Base-by-base conservation (phyloP, 2,113 vertebrate genomes). In the Heterochromis multidens region DNA sequence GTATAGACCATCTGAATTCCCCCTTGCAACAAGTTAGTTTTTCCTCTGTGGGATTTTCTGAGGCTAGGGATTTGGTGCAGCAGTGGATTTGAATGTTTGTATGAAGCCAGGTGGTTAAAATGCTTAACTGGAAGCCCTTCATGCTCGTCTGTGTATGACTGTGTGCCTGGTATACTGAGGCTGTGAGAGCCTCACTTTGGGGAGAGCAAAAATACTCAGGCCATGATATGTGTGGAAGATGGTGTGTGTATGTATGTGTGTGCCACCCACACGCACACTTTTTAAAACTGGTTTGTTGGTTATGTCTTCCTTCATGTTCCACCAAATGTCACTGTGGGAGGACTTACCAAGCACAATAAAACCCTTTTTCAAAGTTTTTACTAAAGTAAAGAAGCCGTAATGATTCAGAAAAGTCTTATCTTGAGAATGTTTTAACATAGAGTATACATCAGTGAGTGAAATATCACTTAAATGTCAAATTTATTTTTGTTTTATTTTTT, bases 141-240 rank as follows among this genome's bases (percentile, higher is more conserved):
- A 80, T 80, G 79, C 67, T 82, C 43, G 37, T 86, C 23, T 79
- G 65, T 88, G 82, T 86, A 23, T 67, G 76, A 82, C 77, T 70
- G 79, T 81, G 62, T 74, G 70, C 57, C 67, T 87, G 76, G 4
- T 63, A 33, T 81, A 72, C 49, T 29, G 58, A 60, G 54, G 82
- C 81, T 67, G 83, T 80, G 82, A 83, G 81, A 89, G 81, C 67
- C 46, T 88, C 87, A 90, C 91, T 86, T 84, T 54, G 21, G 65
- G 83, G 82, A 88, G 81, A 84, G 79, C 86, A 88, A 87, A 90
- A 92, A 93, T 91, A 82, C 82, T 88, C 62, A 0, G 56, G 49
- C 63, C 65, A 81, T 85, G 46, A 29, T 84, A 79, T 81, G 79
- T 54, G 25, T 35, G 37, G 59, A 62, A 67, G 81, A 7, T 63